Conservation (phyloP, 1,140 invertebrate species). For the Drosophila subpulchrella region DNA sequence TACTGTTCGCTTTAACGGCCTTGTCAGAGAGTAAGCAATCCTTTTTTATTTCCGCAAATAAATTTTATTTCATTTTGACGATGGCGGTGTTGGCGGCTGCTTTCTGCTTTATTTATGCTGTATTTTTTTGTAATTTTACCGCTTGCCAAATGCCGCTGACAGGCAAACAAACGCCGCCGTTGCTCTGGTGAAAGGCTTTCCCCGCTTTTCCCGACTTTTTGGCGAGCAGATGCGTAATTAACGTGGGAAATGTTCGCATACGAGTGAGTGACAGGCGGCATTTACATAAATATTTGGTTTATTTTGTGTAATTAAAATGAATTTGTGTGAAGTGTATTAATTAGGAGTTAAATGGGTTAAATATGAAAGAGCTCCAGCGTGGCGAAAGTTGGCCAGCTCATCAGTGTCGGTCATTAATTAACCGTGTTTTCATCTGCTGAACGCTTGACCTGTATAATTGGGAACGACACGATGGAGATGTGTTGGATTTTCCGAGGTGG, state of each 20-base stretch:
- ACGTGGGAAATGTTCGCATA: conserved; percentile 50
- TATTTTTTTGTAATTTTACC: conserved; percentile 42
- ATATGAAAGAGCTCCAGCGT: conserved; percentile 37
- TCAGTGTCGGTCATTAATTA: conserved; percentile 65
- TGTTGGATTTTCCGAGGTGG: background rate
- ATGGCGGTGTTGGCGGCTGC: conserved; percentile 43
- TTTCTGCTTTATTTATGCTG: conserved; percentile 40
- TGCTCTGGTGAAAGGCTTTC: conserved; percentile 23
- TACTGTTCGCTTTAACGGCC: conserved; percentile 44
- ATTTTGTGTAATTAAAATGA: conserved; percentile 82
- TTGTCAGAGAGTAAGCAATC: conserved; percentile 55
- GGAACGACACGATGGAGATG: conserved; percentile 13
- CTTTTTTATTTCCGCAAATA: conserved; percentile 71
- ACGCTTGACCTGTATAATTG: conserved; percentile 47
- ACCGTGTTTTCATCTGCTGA: conserved; percentile 44
- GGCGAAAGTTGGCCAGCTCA: conserved; percentile 22
- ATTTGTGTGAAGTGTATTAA: conserved; percentile 82
- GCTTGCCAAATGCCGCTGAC: conserved; percentile 72
- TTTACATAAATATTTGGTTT: conserved; percentile 79
- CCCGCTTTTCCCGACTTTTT: conserved; percentile 19
- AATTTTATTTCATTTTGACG: conserved; percentile 76
- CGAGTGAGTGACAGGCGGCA: conserved; percentile 45
- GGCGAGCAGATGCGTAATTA: conserved; percentile 64
- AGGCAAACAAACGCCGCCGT: conserved; percentile 50
- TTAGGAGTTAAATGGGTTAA: conserved; percentile 83